A percentile compares a stretch with the other conserved stretches of the same genome.
Conservation (phyloP, 1,140 invertebrate species). For the Drosophila virilis region DNA sequence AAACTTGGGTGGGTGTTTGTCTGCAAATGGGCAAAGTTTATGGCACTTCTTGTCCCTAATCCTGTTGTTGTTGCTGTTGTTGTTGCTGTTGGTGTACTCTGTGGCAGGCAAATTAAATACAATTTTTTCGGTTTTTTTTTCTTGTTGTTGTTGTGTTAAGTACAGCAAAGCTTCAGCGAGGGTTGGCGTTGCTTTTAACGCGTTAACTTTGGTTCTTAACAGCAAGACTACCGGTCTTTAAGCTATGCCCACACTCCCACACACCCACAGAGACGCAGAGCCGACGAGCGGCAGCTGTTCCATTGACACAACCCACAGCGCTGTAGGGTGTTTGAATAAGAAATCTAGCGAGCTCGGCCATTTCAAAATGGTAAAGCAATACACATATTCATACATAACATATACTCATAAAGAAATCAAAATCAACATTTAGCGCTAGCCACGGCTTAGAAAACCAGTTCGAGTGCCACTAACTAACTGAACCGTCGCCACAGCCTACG, state of each 20-base stretch:
- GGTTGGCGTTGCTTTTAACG: conserved; percentile 27
- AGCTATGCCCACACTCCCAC: conserved; percentile 24
- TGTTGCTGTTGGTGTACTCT: conserved; percentile 22
- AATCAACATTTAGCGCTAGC: conserved; percentile 44
- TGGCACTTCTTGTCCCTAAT: conserved; percentile 19
- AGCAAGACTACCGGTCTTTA: conserved; percentile 45
- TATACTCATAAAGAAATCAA: conserved; percentile 75
- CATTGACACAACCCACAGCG: conserved; percentile 42
- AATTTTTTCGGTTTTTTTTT: conserved; percentile 9
- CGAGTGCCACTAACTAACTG: conserved; percentile 66
- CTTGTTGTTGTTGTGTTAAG: conserved; percentile 13
- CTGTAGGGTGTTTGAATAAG: conserved; percentile 58
- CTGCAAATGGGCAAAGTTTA: conserved; percentile 62
- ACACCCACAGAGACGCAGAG: neutral
- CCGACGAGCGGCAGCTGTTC: conserved; percentile 8
- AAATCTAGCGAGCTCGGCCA: conserved; percentile 25
- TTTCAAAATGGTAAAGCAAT: conserved; percentile 49
- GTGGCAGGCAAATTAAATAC: conserved; percentile 46
- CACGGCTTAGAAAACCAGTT: conserved; percentile 62
- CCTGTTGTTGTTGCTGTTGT: conserved; percentile 15
- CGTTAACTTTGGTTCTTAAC: conserved; percentile 32
- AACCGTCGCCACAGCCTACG: conserved; percentile 68
- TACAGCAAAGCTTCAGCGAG: conserved; percentile 1
- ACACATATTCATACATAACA: neutral
- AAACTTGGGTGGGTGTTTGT: conserved; percentile 56